A percentile compares a stretch with the other conserved stretches of the same genome.
phyloP scores from a whole-genome alignment of 2,113 vertebrate genomes.

The Dromiciops gliroides region DNA sequence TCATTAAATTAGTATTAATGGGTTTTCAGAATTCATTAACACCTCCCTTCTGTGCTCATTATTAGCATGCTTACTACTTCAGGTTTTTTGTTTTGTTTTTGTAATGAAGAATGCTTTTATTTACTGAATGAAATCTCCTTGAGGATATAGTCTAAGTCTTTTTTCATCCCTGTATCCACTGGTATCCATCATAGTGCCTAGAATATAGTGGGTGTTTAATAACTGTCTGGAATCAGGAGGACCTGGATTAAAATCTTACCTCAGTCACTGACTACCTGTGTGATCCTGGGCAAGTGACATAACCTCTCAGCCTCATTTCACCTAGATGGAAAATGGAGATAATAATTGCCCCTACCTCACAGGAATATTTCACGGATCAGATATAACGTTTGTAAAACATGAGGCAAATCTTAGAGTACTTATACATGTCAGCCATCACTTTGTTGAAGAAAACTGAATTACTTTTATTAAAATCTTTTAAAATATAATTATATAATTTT shows the following conservation, averaged over 20 bases:
- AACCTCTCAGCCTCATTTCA: background rate
- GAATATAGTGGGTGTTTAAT: background rate
- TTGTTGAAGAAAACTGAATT: background rate
- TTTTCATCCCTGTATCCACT: background rate
- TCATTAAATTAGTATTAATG: conserved; percentile 2
- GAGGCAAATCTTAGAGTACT: background rate
- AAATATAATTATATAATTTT: background rate
- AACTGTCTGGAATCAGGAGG: background rate
- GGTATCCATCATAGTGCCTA: background rate
- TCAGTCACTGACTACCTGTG: background rate
- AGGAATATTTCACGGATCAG: background rate
- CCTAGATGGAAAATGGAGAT: background rate
- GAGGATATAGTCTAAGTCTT: background rate
- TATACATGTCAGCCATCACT: background rate
- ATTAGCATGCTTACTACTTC: background rate
- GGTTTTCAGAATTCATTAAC: background rate
- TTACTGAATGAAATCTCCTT: background rate
- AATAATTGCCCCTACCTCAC: background rate
- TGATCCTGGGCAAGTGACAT: background rate
- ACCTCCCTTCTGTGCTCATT: background rate
- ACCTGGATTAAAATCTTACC: background rate
- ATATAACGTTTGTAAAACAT: background rate
- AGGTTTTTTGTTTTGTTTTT: background rate
- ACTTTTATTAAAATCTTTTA: background rate
- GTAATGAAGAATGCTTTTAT: background rate